phyloP scores from a whole-genome alignment of 2,888 invertebrate genomes.

The Agonopterix alstromeriana region DNA sequence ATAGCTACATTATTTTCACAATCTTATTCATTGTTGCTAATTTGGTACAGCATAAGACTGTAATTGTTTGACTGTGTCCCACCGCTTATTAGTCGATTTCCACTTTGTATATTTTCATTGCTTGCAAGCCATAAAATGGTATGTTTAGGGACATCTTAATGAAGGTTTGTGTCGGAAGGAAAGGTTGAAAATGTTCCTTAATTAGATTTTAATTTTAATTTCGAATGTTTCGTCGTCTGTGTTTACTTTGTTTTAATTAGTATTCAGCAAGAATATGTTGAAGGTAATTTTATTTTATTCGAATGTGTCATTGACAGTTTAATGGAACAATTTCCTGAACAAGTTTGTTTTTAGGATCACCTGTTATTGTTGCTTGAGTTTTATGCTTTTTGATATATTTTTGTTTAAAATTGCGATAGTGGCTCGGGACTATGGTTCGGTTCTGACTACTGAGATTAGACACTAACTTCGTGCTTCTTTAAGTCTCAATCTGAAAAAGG shows the following conservation, averaged over 20 bases:
- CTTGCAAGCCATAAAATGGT: constrained; percentile 29
- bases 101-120: constrained; percentile 17
- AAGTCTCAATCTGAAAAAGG: too few species aligned
- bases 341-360: too few species aligned
- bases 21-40: constrained; percentile 38
- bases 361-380: too few species aligned
- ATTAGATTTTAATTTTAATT: constrained; percentile 40
- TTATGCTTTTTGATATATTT: too few species aligned
- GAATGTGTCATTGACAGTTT: too few species aligned
- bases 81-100: constrained; percentile 29
- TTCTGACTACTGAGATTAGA: too few species aligned
- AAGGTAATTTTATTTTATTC: background rate
- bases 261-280: background rate
- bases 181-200: constrained; percentile 29
- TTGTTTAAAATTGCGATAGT: too few species aligned
- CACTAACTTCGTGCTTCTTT: too few species aligned
- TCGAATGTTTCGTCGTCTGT: constrained; percentile 9
- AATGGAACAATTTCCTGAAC: too few species aligned
- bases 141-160: constrained; percentile 37
- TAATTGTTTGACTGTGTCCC: constrained; percentile 18
- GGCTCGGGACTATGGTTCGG: too few species aligned
- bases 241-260: constrained; percentile 17
- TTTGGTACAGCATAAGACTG: constrained; percentile 23
- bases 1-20: constrained; percentile 45
- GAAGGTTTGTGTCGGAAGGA: constrained; percentile 29